A percentile compares a stretch with the other conserved stretches of the same genome.
These are phyloP conservation scores for Triplophysa yarkandensis DNA, from an alignment of 2,797 vertebrate genomes.

Conservation along the genomic window DNA sequence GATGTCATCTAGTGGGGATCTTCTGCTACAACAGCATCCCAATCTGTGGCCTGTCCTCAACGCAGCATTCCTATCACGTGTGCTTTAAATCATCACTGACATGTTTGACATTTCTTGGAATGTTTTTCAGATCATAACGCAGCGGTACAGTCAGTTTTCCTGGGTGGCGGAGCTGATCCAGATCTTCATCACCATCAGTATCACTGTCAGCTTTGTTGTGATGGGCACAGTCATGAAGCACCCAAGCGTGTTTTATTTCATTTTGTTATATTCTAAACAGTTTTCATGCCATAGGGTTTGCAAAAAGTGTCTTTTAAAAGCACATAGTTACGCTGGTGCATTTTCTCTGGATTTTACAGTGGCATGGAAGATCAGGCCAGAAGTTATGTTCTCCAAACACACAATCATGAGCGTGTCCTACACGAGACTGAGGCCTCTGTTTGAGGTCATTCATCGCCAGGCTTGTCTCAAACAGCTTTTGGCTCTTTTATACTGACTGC, in stretches of 20 bases:
- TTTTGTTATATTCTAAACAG: too few relatives aligned
- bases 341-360: too few relatives aligned
- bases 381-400: not conserved
- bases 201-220: constrained; percentile 76
- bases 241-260: constrained; percentile 60
- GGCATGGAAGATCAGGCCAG: not conserved
- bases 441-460: constrained; percentile 34
- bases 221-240: constrained; percentile 77
- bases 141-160: constrained; percentile 66
- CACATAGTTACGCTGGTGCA: too few relatives aligned
- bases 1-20: constrained; percentile 44
- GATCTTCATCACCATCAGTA: constrained; percentile 74
- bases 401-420: not conserved
- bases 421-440: not conserved
- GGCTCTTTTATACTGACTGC: constrained; percentile 29
- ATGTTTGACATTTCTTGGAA: constrained; percentile 12
- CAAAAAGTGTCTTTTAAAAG: too few relatives aligned
- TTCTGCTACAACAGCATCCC: constrained; percentile 34
- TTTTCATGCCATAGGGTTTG: too few relatives aligned
- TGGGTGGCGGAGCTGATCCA: constrained; percentile 75
- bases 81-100: not conserved
- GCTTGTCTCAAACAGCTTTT: constrained; percentile 44
- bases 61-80: not conserved
- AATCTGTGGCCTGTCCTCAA: not conserved
- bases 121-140: constrained; percentile 69